Evolutionary conservation across 2,797 vertebrate genomes (phyloP).

Genomic region (Argentina silus): DNA sequence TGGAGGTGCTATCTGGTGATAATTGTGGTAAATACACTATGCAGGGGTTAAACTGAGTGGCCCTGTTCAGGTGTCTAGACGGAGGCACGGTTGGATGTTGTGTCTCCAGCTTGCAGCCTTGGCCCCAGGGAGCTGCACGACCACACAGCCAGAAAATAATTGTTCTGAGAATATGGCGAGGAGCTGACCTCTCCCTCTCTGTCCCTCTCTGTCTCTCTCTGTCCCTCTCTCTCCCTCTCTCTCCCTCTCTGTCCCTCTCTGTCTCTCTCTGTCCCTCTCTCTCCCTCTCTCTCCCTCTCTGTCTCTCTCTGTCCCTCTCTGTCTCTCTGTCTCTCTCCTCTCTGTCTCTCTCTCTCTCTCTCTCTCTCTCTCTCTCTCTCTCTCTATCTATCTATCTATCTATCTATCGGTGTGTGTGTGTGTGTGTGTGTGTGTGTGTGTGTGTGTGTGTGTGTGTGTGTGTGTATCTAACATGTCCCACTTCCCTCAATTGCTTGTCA

Average conservation of each 20-base stretch:
- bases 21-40: slow-evolving; percentile 66
- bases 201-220: slow-evolving; percentile 12
- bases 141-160: slow-evolving; percentile 21
- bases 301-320: no score
- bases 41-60: slow-evolving; percentile 42
- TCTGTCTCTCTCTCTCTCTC: no score
- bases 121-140: slow-evolving; percentile 13
- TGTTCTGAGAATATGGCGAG: not conserved
- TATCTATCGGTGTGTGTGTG: no score
- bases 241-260: no score
- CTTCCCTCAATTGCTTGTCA: no score
- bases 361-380: slow-evolving; percentile 5
- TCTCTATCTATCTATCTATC: no score
- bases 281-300: no score
- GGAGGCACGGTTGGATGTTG: slow-evolving; percentile 10
- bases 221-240: slow-evolving; percentile 13
- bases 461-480: no score
- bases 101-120: slow-evolving; percentile 14
- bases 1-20: slow-evolving; percentile 58
- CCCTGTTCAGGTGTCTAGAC: slow-evolving; percentile 40
- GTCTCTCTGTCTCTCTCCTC: no score
- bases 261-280: no score
- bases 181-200: not conserved
- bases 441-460: no score
- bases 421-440: no score